Percentiles rank a stretch among this genome's conserved stretches.
Evolutionary conservation across 2,797 vertebrate species (phyloP).

Genomic region (Syngnathus acus): DNA sequence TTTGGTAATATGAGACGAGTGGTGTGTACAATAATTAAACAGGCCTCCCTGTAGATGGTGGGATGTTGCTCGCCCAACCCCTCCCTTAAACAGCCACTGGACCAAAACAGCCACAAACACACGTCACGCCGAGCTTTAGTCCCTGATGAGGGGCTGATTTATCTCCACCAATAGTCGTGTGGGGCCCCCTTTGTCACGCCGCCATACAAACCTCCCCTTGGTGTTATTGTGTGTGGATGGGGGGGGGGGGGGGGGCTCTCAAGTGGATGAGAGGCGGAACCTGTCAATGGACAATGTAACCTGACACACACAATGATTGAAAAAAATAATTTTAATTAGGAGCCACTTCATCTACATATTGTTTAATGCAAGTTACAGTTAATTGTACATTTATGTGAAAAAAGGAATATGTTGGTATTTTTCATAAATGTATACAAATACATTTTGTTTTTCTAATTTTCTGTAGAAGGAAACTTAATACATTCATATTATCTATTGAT

Average conservation of each 20-base stretch:
- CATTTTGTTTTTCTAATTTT: not conserved
- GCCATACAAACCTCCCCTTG: constrained; percentile 18
- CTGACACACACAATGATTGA: constrained; percentile 4
- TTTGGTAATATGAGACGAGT: not conserved
- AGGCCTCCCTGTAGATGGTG: not conserved
- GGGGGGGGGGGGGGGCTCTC: constrained; percentile 16
- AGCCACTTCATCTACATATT: too few relatives aligned
- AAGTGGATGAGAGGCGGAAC: constrained; percentile 7
- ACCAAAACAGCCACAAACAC: constrained; percentile 27
- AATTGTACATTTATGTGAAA: too few relatives aligned
- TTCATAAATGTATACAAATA: too few relatives aligned
- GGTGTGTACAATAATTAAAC: constrained; percentile 3
- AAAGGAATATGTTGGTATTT: too few relatives aligned
- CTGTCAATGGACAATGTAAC: constrained; percentile 26
- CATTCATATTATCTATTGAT: not conserved
- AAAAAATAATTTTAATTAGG: not conserved
- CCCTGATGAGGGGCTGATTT: constrained; percentile 43
- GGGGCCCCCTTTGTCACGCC: constrained; percentile 26
- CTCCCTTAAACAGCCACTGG: constrained; percentile 8
- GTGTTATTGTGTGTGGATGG: constrained; percentile 12
- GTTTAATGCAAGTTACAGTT: too few relatives aligned
- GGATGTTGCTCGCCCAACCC: not conserved
- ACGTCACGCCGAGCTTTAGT: constrained; percentile 43
- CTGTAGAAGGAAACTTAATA: not conserved
- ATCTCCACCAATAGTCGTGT: constrained; percentile 38